Evolutionary conservation across 2,797 vertebrate species (phyloP).

Genomic region (Mallotus villosus): DNA sequence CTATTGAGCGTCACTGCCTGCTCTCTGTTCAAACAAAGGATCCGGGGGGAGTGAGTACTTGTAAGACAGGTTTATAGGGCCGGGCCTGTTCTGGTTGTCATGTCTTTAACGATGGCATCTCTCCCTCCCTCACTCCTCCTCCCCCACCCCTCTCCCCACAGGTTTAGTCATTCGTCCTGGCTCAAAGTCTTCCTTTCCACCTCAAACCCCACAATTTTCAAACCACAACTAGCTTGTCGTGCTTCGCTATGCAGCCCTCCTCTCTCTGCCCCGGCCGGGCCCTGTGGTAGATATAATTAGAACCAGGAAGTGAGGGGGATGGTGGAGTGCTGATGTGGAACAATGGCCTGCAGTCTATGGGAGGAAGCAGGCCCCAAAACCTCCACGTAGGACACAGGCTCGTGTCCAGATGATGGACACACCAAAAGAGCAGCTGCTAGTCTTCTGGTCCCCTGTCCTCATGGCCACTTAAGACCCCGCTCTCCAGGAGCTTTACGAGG

Average conservation of each 20-base stretch:
- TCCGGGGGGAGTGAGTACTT: conserved; percentile 14
- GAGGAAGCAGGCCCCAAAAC: conserved; percentile 56
- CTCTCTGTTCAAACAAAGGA: conserved; percentile 40
- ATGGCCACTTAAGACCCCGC: too few relatives aligned
- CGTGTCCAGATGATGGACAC: too few relatives aligned
- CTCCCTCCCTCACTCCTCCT: conserved; percentile 4
- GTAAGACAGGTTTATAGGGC: conserved; percentile 27
- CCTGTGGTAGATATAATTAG: conserved; percentile 48
- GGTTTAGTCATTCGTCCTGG: not conserved
- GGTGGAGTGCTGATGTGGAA: conserved; percentile 37
- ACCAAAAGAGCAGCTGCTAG: too few relatives aligned
- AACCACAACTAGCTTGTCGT: not conserved
- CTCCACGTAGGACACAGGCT: conserved; percentile 38
- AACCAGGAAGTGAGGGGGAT: conserved; percentile 52
- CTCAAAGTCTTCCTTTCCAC: too few relatives aligned
- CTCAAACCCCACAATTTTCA: not conserved
- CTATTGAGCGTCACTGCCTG: conserved; percentile 18
- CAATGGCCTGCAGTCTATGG: conserved; percentile 48
- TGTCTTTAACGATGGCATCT: conserved; percentile 13
- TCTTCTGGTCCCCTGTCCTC: too few relatives aligned
- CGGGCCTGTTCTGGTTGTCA: conserved; percentile 8
- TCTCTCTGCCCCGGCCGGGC: conserved; percentile 9
- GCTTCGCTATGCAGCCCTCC: not conserved
- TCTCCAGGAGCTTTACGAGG: too few relatives aligned
- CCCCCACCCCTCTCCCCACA: not conserved